These are phyloP conservation scores for Atrina japonica DNA, from an alignment of 2,888 invertebrate genomes.

Conservation along the genomic window DNA sequence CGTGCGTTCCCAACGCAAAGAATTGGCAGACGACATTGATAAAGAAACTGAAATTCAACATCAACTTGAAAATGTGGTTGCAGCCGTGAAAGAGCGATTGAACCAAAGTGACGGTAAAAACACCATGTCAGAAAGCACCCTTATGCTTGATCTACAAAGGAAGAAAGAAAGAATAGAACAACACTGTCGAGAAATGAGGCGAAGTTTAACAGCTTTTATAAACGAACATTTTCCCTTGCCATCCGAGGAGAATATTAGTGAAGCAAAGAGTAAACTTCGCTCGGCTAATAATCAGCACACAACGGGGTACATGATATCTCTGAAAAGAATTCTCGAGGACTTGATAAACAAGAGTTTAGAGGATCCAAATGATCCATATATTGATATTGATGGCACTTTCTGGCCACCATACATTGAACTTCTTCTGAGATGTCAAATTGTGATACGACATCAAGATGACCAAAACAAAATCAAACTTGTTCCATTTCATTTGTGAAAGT, in stretches of 20 bases:
- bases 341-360: conserved; percentile 66
- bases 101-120: conserved; percentile 3
- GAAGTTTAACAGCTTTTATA: conserved; percentile 43
- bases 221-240: conserved; percentile 57
- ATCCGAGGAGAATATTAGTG: conserved; percentile 47
- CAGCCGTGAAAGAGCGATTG: conserved; percentile 5
- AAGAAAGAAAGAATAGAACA: conserved; percentile 27
- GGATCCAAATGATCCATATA: conserved; percentile 67
- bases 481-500: conserved; percentile 64
- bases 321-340: conserved; percentile 54
- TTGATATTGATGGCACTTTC: conserved; percentile 55
- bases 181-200: conserved; percentile 26
- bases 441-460: conserved; percentile 59
- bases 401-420: conserved; percentile 74
- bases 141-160: conserved; percentile 25
- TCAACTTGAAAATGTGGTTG: conserved; percentile 24
- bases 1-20: conserved; percentile 24
- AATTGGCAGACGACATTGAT: conserved; percentile 26
- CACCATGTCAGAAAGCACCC: conserved; percentile 1
- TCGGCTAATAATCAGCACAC: conserved; percentile 30
- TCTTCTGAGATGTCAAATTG: conserved; percentile 63
- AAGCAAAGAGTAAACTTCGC: conserved; percentile 53
- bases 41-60: conserved; percentile 23
- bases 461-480: conserved; percentile 60
- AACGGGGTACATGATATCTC: conserved; percentile 18